Conservation (phyloP, 2,797 vertebrate genomes). For the Oreonectes daqikongensis region DNA sequence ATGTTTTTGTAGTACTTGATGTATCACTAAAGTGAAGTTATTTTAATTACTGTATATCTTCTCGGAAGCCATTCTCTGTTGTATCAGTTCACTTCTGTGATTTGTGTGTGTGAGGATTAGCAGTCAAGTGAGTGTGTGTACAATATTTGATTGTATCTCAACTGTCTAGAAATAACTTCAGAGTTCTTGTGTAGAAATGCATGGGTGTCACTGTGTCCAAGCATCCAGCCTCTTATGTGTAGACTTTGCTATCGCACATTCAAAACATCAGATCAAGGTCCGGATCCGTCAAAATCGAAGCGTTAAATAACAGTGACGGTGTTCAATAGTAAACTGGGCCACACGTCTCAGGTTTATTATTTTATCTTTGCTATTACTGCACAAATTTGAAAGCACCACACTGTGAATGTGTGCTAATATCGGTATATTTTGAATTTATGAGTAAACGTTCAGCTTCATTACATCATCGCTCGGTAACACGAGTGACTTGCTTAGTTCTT, state of each 20-base stretch:
- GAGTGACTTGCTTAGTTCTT: conserved; percentile 4
- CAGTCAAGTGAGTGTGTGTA: conserved; percentile 28
- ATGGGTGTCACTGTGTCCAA: conserved; percentile 36
- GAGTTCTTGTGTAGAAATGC: conserved; percentile 32
- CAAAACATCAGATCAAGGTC: neutral
- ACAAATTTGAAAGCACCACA: conserved; percentile 13
- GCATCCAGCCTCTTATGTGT: conserved; percentile 21
- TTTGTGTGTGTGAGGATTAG: conserved; percentile 32
- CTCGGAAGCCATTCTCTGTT: conserved; percentile 63
- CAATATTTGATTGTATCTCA: conserved; percentile 40
- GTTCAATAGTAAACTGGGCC: neutral
- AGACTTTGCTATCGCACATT: conserved; percentile 22
- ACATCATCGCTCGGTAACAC: neutral
- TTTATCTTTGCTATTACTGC: conserved; percentile 15
- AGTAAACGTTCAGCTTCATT: neutral
- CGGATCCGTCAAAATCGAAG: neutral
- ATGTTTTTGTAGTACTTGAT: conserved; percentile 40
- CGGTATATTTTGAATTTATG: neutral
- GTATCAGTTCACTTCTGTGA: conserved; percentile 50
- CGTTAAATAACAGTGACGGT: neutral
- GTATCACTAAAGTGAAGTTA: conserved; percentile 16
- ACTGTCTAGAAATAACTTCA: conserved; percentile 23
- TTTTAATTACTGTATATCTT: conserved; percentile 53
- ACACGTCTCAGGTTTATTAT: conserved; percentile 38
- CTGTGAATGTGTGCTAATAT: conserved; percentile 10